A percentile compares a stretch with the other conserved stretches of the same genome.
phyloP scores from a whole-genome alignment of 2,888 invertebrate species.

The Alitta virens region DNA sequence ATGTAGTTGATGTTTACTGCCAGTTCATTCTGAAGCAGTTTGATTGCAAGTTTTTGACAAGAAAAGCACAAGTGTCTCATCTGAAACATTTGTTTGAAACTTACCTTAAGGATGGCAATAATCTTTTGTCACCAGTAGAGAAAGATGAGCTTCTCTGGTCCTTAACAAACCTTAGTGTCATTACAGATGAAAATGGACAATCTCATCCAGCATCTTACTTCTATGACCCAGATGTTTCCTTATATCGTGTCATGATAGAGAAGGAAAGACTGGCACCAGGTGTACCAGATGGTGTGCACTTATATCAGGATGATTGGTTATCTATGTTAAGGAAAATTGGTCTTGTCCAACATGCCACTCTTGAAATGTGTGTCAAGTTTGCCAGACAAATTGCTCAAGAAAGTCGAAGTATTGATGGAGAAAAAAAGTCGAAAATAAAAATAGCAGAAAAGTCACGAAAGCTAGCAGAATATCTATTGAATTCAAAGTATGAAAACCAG shows the following conservation, averaged over 20 bases:
- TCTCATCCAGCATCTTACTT: slow-evolving; percentile 30
- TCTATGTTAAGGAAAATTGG: slow-evolving; percentile 24
- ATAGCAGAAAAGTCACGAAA: slow-evolving; percentile 18
- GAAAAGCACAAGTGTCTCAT: slow-evolving; percentile 25
- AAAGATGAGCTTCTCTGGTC: slow-evolving; percentile 20
- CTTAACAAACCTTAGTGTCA: slow-evolving; percentile 26
- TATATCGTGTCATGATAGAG: slow-evolving; percentile 34
- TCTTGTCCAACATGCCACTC: slow-evolving; percentile 18
- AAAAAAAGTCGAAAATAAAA: no score
- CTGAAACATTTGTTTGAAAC: slow-evolving; percentile 26
- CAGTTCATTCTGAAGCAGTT: slow-evolving; percentile 33
- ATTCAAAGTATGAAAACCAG: not conserved
- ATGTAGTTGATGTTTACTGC: slow-evolving; percentile 29
- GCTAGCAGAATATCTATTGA: slow-evolving; percentile 23
- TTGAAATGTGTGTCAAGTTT: slow-evolving; percentile 26
- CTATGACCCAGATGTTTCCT: slow-evolving; percentile 30
- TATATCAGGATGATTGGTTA: slow-evolving; percentile 26
- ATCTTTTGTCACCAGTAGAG: slow-evolving; percentile 16
- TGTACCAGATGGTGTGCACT: slow-evolving; percentile 1
- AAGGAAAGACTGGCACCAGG: slow-evolving; percentile 30
- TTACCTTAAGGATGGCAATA: slow-evolving; percentile 20
- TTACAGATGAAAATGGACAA: slow-evolving; percentile 25
- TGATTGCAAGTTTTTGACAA: slow-evolving; percentile 27
- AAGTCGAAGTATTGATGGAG: slow-evolving; percentile 1
- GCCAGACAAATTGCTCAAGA: slow-evolving; percentile 22